A percentile compares a stretch with the other conserved stretches of the same genome.
Evolutionary conservation across 2,113 vertebrate species (phyloP).

Genomic region (Ophthalmolycus amberensis): DNA sequence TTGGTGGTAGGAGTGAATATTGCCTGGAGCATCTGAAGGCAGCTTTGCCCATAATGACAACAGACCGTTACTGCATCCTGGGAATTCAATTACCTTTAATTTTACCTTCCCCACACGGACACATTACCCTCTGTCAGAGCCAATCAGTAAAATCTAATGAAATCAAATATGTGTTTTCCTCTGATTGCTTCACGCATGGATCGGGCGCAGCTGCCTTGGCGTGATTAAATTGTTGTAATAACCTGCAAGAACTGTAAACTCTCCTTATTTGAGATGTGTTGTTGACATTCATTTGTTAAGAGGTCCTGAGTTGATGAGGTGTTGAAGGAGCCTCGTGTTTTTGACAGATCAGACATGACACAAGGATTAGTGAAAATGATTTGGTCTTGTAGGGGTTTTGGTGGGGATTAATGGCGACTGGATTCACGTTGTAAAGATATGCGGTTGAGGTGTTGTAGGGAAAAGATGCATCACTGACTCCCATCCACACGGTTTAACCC

Average conservation of each 20-base stretch:
- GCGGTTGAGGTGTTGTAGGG: conserved; percentile 5
- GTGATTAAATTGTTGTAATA: conserved; percentile 35
- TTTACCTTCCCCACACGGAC: conserved; percentile 39
- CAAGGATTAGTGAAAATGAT: conserved; percentile 35
- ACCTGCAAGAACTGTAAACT: conserved; percentile 18
- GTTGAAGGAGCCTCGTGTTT: neutral
- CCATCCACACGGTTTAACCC: neutral
- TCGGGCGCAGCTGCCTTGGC: neutral
- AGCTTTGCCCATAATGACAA: conserved; percentile 29
- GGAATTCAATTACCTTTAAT: conserved; percentile 66
- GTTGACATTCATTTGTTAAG: conserved; percentile 31
- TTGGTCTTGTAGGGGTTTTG: neutral
- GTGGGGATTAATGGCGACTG: conserved; percentile 5
- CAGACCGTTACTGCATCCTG: conserved; percentile 39
- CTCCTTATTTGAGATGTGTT: neutral
- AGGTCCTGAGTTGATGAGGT: neutral
- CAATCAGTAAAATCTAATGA: conserved; percentile 58
- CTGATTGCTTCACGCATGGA: conserved; percentile 42
- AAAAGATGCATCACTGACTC: conserved; percentile 18
- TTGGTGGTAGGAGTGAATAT: conserved; percentile 14
- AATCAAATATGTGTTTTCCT: conserved; percentile 45
- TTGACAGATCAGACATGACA: conserved; percentile 41
- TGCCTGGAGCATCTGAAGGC: conserved; percentile 33
- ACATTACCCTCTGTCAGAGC: conserved; percentile 59
- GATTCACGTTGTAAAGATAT: conserved; percentile 10